Base-by-base conservation (phyloP, 2,113 vertebrate genomes). In the Bungarus multicinctus region DNA sequence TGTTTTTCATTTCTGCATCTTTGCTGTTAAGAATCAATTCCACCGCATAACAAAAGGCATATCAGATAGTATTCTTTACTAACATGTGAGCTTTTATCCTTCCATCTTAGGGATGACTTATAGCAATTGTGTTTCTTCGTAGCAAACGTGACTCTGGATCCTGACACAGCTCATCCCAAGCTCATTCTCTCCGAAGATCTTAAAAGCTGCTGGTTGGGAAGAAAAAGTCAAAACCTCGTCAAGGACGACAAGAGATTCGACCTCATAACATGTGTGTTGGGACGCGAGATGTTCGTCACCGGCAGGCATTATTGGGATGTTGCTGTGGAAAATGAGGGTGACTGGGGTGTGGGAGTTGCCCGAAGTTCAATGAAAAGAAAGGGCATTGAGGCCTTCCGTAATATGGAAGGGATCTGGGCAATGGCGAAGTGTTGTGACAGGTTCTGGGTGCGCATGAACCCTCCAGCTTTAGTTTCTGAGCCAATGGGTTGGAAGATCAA, bases 391-490 rank as follows among this genome's bases (percentile, higher is more conserved):
- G 1, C 3, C 9, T 14, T 60, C 10, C 0, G 20, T 4, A 1
- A 2, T 1, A 5, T 10, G 55, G 30, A 60, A 50, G 91, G 91
- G 52, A 14, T 91, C 55, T 91, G 85, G 45, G 91, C 39, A 57
- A 2, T 91, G 53, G 53, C 34, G 5, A 91, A 50, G 39, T 22
- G 39, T 60, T 27, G 27, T 54, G 3, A 3, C 7, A 12, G 8
- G 0, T 7, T 45, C 2, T 86, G 14, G 3, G 11, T 6, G 39
- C 5, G 12, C 20, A 4, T 87, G 3, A 47, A 14, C 27, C 22
- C 74, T 25, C 53, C 90, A 0, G 0, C 0, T 1, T 47, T 39
- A 0, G 2, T 1, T 58, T 7, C 1, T 16, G 9, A 16, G 45
- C 5, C 0, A 20, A 11, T 87, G 12, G 1, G 5, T 2, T 22